phyloP scores from a whole-genome alignment of 2,888 invertebrate genomes.

The Tuta absoluta region DNA sequence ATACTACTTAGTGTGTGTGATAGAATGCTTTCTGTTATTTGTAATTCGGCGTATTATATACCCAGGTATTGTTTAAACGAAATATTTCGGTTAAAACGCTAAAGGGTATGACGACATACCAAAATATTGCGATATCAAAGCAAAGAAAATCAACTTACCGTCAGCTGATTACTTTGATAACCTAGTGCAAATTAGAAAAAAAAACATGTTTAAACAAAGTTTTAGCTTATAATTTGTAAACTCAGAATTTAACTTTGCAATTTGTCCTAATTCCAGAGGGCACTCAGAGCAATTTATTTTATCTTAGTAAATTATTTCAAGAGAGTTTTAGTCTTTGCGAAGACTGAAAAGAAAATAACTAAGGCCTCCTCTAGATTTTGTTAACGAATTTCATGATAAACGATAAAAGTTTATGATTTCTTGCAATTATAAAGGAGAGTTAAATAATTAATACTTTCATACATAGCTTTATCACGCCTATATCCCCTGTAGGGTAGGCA shows the following conservation, averaged over 20 bases:
- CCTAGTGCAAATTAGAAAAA: neutral
- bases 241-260: neutral
- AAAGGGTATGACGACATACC: too few relatives aligned
- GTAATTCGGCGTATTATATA: too few relatives aligned
- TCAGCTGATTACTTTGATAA: too few relatives aligned
- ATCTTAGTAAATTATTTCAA: conserved; percentile 5
- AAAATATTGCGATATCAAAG: too few relatives aligned
- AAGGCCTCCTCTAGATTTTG: neutral
- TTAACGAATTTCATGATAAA: neutral
- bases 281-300: conserved; percentile 15
- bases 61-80: too few relatives aligned
- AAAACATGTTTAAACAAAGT: neutral
- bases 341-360: neutral
- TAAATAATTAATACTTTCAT: too few relatives aligned
- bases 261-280: neutral
- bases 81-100: too few relatives aligned
- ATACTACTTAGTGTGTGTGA: too few relatives aligned
- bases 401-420: neutral
- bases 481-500: too few relatives aligned
- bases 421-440: neutral
- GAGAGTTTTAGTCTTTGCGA: conserved; percentile 2
- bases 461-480: too few relatives aligned
- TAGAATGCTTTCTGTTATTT: too few relatives aligned
- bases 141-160: too few relatives aligned
- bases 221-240: neutral